Evolutionary conservation across 2,797 vertebrate species (phyloP).

Genomic region (Malacoraja senta): DNA sequence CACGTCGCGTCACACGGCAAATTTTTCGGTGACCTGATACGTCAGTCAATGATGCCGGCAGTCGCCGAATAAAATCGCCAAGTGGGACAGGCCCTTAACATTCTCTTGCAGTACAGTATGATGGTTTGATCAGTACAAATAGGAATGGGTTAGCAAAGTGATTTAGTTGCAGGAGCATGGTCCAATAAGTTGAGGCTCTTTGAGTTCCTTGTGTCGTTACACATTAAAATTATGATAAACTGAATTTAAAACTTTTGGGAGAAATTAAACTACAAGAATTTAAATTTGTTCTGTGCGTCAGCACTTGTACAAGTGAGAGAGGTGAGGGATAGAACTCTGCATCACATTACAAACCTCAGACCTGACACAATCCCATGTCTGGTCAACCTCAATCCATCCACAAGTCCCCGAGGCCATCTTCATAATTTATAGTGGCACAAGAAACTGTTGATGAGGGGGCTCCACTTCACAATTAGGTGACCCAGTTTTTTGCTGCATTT

Average conservation of each 20-base stretch:
- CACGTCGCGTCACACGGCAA: too few relatives aligned
- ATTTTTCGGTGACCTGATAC: too few relatives aligned
- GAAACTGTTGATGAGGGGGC: background rate
- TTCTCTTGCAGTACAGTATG: too few relatives aligned
- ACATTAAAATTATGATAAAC: background rate
- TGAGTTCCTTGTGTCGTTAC: background rate
- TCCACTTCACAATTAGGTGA: slow-evolving; percentile 34
- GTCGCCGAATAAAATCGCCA: too few relatives aligned
- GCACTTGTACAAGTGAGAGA: background rate
- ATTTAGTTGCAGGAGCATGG: background rate
- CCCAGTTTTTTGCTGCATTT: background rate
- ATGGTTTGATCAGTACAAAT: background rate
- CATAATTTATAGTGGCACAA: background rate
- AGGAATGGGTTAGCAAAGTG: background rate
- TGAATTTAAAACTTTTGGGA: background rate
- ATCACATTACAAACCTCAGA: background rate
- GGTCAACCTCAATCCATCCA: background rate
- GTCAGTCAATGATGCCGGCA: too few relatives aligned
- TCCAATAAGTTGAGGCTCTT: too few relatives aligned
- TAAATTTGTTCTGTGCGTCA: background rate
- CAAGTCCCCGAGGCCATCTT: background rate
- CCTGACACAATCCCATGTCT: background rate
- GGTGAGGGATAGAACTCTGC: background rate
- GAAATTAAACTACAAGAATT: background rate
- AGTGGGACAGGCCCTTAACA: too few relatives aligned